phyloP scores from a whole-genome alignment of 2,113 vertebrate species.

The Myodes glareolus region DNA sequence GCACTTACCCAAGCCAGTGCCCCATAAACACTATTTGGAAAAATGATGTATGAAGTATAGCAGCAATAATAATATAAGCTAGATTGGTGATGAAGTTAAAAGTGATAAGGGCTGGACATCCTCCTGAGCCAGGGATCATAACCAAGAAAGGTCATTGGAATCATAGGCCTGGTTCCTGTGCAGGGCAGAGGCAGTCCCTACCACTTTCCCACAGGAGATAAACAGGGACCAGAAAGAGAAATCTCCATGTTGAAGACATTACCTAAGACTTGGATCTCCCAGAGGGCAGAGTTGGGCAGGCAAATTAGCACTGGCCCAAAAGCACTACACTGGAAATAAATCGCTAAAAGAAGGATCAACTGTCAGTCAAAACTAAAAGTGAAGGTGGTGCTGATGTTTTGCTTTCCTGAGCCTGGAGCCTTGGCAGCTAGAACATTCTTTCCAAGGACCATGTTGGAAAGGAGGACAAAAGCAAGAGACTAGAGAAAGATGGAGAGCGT shows the following conservation, averaged over 20 bases:
- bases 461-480: background rate
- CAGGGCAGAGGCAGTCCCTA: background rate
- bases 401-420: background rate
- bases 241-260: background rate
- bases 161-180: background rate
- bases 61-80: background rate
- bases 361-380: slow-evolving; percentile 52
- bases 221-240: background rate
- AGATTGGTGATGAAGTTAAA: background rate
- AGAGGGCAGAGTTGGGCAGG: background rate
- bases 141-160: background rate
- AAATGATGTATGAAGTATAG: background rate
- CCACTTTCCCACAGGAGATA: background rate
- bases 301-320: slow-evolving; percentile 17
- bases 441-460: background rate
- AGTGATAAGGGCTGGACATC: background rate
- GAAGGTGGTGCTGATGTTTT: background rate
- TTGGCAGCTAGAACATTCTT: background rate
- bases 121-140: background rate
- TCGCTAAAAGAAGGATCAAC: slow-evolving; percentile 35
- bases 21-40: background rate
- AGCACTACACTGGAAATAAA: slow-evolving; percentile 38
- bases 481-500: background rate
- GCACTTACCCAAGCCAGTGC: background rate
- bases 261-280: background rate